Evolutionary conservation across 1,140 invertebrate species (phyloP).

Genomic region (Thalassaphorura encarpata): DNA sequence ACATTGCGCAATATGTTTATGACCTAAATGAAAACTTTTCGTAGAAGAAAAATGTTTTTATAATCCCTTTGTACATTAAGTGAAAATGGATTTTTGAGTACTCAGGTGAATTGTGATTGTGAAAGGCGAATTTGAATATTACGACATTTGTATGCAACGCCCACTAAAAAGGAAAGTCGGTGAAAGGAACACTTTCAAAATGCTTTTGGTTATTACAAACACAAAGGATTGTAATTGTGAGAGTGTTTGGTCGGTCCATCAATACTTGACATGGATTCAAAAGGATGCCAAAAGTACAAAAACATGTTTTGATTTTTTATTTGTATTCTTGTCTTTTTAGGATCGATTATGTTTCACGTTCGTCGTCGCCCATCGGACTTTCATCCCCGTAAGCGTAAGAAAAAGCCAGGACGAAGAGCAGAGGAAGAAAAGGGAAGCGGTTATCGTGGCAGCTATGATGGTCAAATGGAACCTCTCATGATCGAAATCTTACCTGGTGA

Average conservation of each 20-base stretch:
- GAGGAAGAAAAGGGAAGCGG: constrained; percentile 47
- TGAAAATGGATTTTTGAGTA: too few relatives aligned
- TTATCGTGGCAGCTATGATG: constrained; percentile 45
- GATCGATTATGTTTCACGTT: constrained; percentile 91
- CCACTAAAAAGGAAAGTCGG: not conserved
- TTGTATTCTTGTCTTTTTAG: constrained; percentile 45
- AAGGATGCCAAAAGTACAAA: too few relatives aligned
- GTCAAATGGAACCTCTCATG: constrained; percentile 31
- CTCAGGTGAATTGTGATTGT: too few relatives aligned
- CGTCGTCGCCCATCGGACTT: constrained; percentile 75
- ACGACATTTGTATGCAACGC: not conserved
- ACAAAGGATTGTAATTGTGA: too few relatives aligned
- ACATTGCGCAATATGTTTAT: too few relatives aligned
- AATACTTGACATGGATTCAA: too few relatives aligned
- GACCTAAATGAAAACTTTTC: too few relatives aligned
- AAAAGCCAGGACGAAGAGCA: constrained; percentile 56
- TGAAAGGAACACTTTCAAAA: not conserved
- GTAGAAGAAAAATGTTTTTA: too few relatives aligned
- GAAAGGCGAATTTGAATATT: too few relatives aligned
- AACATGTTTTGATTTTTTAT: too few relatives aligned
- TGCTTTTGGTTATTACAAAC: not conserved
- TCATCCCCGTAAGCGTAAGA: constrained; percentile 78
- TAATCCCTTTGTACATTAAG: too few relatives aligned
- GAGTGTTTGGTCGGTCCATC: too few relatives aligned
- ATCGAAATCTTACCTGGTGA: constrained; percentile 32